These are phyloP conservation scores for Etia nguti DNA, from an alignment of 2,113 vertebrate genomes.

Conservation along the genomic window DNA sequence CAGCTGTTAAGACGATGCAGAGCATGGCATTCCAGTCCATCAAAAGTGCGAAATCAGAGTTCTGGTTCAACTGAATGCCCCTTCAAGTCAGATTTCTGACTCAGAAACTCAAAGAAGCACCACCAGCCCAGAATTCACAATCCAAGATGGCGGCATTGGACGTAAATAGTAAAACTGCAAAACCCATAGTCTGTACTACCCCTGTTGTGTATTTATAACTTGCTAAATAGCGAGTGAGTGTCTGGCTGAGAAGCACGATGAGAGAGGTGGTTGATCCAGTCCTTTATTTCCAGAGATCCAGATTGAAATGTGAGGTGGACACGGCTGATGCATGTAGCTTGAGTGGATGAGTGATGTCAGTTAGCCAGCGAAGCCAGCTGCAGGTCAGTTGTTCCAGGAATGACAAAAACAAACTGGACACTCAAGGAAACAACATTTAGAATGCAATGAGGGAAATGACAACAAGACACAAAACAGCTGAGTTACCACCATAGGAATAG, in stretches of 20 bases:
- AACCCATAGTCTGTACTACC: background rate
- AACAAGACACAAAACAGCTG: background rate
- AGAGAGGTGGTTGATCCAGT: background rate
- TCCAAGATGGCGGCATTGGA: background rate
- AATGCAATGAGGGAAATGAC: background rate
- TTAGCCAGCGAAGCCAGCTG: background rate
- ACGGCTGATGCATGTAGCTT: background rate
- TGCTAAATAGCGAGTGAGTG: background rate
- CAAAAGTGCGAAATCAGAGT: background rate
- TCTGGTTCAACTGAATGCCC: background rate
- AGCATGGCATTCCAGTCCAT: background rate
- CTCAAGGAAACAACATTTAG: background rate
- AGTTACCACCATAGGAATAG: background rate
- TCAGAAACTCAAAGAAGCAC: background rate
- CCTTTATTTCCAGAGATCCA: background rate
- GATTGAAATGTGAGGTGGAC: background rate
- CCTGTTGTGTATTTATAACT: background rate
- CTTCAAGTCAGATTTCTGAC: background rate
- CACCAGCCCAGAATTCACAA: background rate
- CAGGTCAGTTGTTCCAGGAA: background rate
- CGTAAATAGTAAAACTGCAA: background rate
- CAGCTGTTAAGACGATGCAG: background rate
- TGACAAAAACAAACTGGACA: background rate
- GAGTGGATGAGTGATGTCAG: background rate
- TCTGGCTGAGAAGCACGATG: background rate